Evolutionary conservation across 2,888 invertebrate genomes (phyloP), one percentile per base, ranked within the genome.

Genomic region (Drosophila borborema): DNA sequence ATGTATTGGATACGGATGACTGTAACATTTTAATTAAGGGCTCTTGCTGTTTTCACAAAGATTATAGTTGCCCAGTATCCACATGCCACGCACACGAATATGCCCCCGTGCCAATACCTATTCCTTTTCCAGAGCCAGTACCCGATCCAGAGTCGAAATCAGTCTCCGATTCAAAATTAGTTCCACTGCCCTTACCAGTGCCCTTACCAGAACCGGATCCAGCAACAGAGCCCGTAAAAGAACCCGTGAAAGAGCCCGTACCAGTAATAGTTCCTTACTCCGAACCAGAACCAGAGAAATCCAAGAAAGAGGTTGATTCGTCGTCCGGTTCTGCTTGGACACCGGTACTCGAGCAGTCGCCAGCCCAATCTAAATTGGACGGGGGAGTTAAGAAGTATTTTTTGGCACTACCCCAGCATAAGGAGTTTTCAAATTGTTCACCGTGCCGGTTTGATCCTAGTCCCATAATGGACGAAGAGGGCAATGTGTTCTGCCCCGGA

Each of bases 391-490:
- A 56, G 16, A 69, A 64, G 3, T 91, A 89, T 67, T 86, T 56
- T 40, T 40, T 89, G 36, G 92, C 81, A 0, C 43, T 76, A 28
- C 92, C 92, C 0, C 92, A 92, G 65, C 92, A 92, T 59, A 84
- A 71, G 58, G 89, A 91, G 6, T 82, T 91, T 40, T 54, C 64
- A 0, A 80, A 89, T n/a, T 92, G 92, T 41, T 77, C 83, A 3
- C 82, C 83, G 0, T 92, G 92, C 31, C 84, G 83, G 5, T 92
- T 69, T 49, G 70, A 81, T 0, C 90, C 89, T 0, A 92, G 91
- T 68, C 92, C 92, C 2, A 66, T 91, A 2, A 85, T 89, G 63
- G 90, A 92, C 59, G 76, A 82, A 12, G 80, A 83, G 0, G 85
- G 87, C 3, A 81, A 79, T 10, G 81, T 91, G 1, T 86, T 91